Conservation (phyloP, 2,888 invertebrate genomes). For the Pheosia tremula region DNA sequence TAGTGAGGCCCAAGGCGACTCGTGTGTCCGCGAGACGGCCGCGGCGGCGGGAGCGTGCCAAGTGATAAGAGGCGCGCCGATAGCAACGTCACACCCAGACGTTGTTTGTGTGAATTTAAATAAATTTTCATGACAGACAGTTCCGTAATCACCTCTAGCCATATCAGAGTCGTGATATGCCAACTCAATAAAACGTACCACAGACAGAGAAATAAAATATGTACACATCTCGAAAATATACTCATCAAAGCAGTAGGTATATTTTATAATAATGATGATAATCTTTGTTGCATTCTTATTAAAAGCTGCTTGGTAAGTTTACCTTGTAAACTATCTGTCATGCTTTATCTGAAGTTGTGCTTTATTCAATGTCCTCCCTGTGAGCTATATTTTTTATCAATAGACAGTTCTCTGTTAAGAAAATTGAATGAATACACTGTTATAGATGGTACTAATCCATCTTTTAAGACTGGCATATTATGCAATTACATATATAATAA, state of each 20-base stretch:
- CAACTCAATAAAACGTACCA: slow-evolving; percentile 54
- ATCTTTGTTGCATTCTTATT: not conserved
- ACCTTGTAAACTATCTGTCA: no score
- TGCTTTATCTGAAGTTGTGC: no score
- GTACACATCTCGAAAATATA: slow-evolving; percentile 46
- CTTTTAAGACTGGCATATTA: no score
- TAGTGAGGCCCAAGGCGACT: slow-evolving; percentile 69
- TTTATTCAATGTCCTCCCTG: no score
- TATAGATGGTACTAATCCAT: no score
- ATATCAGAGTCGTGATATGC: slow-evolving; percentile 73
- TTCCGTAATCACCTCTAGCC: slow-evolving; percentile 82
- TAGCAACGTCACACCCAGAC: slow-evolving; percentile 84
- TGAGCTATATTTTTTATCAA: no score
- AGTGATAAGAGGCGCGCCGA: slow-evolving; percentile 84
- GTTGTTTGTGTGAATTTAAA: slow-evolving; percentile 85
- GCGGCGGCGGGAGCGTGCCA: slow-evolving; percentile 83
- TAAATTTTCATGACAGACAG: slow-evolving; percentile 84
- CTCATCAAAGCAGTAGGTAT: slow-evolving; percentile 44
- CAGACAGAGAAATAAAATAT: slow-evolving; percentile 24
- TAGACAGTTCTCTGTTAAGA: no score
- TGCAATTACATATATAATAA: no score
- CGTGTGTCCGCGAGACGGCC: slow-evolving; percentile 76
- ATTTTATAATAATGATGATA: slow-evolving; percentile 11
- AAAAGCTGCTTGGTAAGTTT: no score
- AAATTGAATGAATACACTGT: no score